phyloP scores from a whole-genome alignment of 2,113 vertebrate genomes.

The Cheilinus undulatus region DNA sequence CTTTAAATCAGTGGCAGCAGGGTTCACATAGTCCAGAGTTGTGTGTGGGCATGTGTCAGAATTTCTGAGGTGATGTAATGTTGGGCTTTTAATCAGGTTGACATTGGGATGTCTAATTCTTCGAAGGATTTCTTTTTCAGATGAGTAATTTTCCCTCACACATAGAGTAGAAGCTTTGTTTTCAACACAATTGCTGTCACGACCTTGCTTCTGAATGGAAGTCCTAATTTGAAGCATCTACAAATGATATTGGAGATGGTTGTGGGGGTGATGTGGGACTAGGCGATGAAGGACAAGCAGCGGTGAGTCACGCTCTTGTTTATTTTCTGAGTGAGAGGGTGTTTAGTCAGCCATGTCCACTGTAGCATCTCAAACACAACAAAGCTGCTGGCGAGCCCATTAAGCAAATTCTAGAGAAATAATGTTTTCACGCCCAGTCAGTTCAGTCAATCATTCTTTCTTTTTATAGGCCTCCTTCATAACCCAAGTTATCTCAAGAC shows the following conservation, averaged over 20 bases:
- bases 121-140: too few relatives aligned
- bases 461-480: background rate
- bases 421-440: background rate
- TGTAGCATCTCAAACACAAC: background rate
- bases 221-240: background rate
- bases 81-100: background rate
- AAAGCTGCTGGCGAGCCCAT: slow-evolving; percentile 3
- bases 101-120: background rate
- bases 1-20: background rate
- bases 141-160: background rate
- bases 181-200: background rate
- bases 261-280: slow-evolving; percentile 29
- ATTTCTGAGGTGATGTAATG: slow-evolving; percentile 9
- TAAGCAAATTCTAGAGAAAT: background rate
- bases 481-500: too few relatives aligned
- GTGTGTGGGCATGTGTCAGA: background rate
- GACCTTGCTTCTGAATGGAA: background rate
- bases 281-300: slow-evolving; percentile 6
- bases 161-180: background rate
- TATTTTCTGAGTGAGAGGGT: slow-evolving; percentile 14
- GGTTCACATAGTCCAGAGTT: background rate
- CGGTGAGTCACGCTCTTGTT: slow-evolving; percentile 35
- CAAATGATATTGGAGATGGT: slow-evolving; percentile 18
- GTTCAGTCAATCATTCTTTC: too few relatives aligned
- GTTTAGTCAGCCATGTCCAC: slow-evolving; percentile 17